A percentile compares a stretch with the other conserved stretches of the same genome.
Conservation (phyloP, 2,113 vertebrate genomes). For the Platichthys stellatus region DNA sequence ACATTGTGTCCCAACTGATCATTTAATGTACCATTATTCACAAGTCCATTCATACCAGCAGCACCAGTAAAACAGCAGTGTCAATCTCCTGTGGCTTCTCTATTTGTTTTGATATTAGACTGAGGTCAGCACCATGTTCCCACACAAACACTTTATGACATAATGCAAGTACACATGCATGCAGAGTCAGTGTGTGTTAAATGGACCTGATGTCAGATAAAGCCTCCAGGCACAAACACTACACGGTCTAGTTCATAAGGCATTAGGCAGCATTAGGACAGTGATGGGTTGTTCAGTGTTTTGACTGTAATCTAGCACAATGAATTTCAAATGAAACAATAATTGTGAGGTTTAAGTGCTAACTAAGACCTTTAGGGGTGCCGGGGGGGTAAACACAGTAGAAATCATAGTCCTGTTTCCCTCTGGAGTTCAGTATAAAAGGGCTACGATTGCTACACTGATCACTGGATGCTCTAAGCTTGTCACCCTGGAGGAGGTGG, state of each 20-base stretch:
- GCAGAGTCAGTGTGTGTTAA: constrained; percentile 17
- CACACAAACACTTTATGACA: constrained; percentile 33
- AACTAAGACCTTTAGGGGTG: constrained; percentile 21
- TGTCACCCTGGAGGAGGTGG: too few species aligned
- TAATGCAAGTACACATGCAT: constrained; percentile 44
- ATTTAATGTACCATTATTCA: neutral
- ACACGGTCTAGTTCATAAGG: neutral
- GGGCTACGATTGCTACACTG: too few species aligned
- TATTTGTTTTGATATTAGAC: constrained; percentile 34
- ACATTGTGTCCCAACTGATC: neutral
- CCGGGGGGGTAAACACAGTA: constrained; percentile 7
- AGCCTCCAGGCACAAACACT: constrained; percentile 19
- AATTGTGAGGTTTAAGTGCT: constrained; percentile 4
- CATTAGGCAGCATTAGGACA: neutral
- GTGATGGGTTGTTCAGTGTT: neutral
- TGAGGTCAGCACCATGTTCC: neutral
- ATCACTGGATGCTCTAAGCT: too few species aligned
- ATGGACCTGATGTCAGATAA: constrained; percentile 33
- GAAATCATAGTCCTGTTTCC: too few species aligned
- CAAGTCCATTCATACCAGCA: neutral
- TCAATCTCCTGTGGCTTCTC: constrained; percentile 16
- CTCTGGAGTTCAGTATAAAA: too few species aligned
- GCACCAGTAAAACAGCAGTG: neutral
- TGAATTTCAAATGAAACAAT: constrained; percentile 31
- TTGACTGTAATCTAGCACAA: constrained; percentile 16